Base-by-base conservation (phyloP, 2,888 invertebrate genomes). In the Melitaea athalia region DNA sequence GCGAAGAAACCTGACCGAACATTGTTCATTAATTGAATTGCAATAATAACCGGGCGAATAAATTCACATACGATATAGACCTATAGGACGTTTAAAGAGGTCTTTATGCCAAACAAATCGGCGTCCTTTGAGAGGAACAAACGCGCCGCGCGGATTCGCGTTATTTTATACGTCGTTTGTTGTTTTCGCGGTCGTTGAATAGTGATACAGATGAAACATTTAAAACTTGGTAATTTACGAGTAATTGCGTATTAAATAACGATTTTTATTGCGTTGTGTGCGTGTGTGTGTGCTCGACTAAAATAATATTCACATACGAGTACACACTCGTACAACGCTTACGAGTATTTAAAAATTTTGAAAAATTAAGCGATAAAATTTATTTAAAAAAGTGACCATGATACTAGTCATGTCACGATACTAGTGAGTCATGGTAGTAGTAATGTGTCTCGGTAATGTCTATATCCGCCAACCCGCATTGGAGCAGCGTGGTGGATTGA, bases 81-180 rank as follows among this genome's bases (percentile, higher is more conserved):
- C 59, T 67, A 62, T 64, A 53, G 77, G 79, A 76, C 80, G 84
- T 82, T 82, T 87, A 90, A 89, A 88, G 86, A 86, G 85, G 81
- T 85, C 90, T 92, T 92, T 91, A 90, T 91, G 85, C 87, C 86
- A 89, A 91, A 92, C 91, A 92, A 92, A 90, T 92, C 92, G 92
- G 92, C 83, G 81, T 85, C 86, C 87, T 92, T 92, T 91, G 90
- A 86, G 81, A 75, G 73, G 69, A 74, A 85, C 90, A 91, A 91
- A 90, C 79, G 84, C 69, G 81, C 92, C 91, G 91, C 81, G 78
- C 81, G 80, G 82, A 81, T 83, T 78, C 85, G 84, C 81, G 79
- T 81, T 80, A 84, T 87, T 88, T 89, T 88, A 86, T 88, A 85
- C 84, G 85, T 85, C 84, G 81, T 83, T 82, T 79, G 69, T 70